Base-by-base conservation (phyloP, 1,140 invertebrate species). In the Calliphora vicina region DNA sequence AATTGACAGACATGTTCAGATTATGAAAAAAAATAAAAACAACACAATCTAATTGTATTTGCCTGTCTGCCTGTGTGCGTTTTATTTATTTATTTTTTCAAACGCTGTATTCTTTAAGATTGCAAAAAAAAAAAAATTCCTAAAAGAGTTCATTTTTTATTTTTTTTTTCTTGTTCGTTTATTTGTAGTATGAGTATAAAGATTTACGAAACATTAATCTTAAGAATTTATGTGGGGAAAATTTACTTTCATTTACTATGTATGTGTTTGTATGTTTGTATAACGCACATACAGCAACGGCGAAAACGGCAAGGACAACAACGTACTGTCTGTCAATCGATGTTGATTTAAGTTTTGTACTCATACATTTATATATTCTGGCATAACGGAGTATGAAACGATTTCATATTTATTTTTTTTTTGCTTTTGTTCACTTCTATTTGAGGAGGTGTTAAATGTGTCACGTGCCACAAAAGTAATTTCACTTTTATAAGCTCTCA, bases 401-500 rank as follows among this genome's bases (percentile, higher is more conserved):
- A 42, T 76, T 29, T 76, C 27, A 76, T 42, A 76, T 76, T 42
- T n/a, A n/a, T n/a, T n/a, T n/a, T n/a, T n/a, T n/a, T 76, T 42
- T 42, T 35, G 73, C 42, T 29, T 17, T 74, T 76, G n/a, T 27
- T 73, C 17, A 10, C 35, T 35, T 35, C 29, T 25, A 42, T 35
- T 20, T 8, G 17, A n/a, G 42, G 74, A 78, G 74, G 74, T 78
- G 73, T 76, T 76, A 76, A 76, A 76, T 76, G 73, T 76, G 74
- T 78, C 74, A 78, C 74, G 74, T 78, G 74, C 74, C 35, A 78
- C 35, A 78, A 45, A 78, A 78, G 74, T 78, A 78, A 78, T 78
- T 78, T 78, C 35, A 78, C 74, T 78, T 78, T 78, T 78, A 78
- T 78, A 78, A 78, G 74, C 74, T 78, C 74, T 43, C 74, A 78